Evolutionary conservation across 2,113 vertebrate species (phyloP).

Genomic region (Isurus oxyrinchus): DNA sequence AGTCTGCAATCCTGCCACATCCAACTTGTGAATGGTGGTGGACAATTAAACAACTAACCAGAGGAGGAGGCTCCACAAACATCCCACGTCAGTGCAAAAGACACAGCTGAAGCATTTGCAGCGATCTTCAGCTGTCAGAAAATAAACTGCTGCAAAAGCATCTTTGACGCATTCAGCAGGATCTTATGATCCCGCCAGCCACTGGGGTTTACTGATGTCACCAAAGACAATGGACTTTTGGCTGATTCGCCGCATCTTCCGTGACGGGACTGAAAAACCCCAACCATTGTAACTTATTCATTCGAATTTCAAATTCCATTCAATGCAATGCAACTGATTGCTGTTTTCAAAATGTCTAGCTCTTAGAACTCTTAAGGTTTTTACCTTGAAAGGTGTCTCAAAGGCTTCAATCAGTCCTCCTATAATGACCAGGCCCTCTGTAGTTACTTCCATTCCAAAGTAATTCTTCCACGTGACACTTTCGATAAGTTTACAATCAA

Average conservation of each 20-base stretch:
- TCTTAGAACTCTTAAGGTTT: background rate
- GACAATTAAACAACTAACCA: too few relatives aligned
- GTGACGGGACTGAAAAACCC: too few relatives aligned
- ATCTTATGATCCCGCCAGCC: too few relatives aligned
- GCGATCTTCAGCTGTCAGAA: background rate
- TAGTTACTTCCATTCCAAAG: slow-evolving; percentile 58
- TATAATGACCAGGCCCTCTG: slow-evolving; percentile 65
- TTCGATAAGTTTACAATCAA: slow-evolving; percentile 76
- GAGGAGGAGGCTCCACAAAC: too few relatives aligned
- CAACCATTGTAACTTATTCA: background rate
- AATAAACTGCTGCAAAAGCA: background rate
- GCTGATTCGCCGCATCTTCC: too few relatives aligned
- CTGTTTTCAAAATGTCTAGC: background rate
- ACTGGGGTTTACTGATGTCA: too few relatives aligned
- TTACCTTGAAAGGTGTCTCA: slow-evolving; percentile 77
- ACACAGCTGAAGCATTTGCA: too few relatives aligned
- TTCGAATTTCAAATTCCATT: background rate
- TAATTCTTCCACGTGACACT: slow-evolving; percentile 69
- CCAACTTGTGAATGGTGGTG: too few relatives aligned
- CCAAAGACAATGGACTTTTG: too few relatives aligned
- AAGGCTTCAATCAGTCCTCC: slow-evolving; percentile 68
- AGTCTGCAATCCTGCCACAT: too few relatives aligned
- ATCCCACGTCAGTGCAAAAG: too few relatives aligned
- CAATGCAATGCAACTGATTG: too few relatives aligned
- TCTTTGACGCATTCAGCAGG: background rate